Conservation (phyloP, 2,797 vertebrate genomes). For the Pangasius krempfi region DNA sequence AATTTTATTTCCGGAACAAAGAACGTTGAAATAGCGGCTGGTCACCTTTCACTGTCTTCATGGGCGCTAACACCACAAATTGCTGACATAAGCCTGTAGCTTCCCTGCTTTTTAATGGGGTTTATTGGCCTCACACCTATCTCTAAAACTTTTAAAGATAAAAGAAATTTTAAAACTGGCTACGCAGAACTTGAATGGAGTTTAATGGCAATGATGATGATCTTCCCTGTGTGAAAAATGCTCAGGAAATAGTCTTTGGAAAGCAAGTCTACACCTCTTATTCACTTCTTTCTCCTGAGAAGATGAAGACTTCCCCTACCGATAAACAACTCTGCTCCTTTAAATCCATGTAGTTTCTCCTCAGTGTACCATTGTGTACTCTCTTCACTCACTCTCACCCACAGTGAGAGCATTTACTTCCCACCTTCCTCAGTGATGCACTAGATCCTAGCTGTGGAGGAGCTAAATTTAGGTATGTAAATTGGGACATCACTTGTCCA, state of each 20-base stretch:
- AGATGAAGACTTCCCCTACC: neutral
- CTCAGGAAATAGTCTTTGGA: neutral
- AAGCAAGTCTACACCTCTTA: neutral
- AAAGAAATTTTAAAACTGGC: neutral
- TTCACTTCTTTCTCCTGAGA: neutral
- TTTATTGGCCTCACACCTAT: neutral
- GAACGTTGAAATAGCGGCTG: neutral
- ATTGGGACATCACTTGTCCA: slow-evolving; percentile 65
- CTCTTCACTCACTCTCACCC: neutral
- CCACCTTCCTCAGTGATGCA: slow-evolving; percentile 32
- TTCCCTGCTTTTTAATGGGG: neutral
- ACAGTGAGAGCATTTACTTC: slow-evolving; percentile 22
- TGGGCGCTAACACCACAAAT: neutral
- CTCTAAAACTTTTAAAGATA: too few species aligned
- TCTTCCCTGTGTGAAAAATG: neutral
- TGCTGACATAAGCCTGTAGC: neutral
- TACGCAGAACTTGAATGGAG: neutral
- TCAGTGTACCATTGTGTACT: neutral
- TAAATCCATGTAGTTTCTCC: slow-evolving; percentile 10
- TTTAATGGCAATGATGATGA: slow-evolving; percentile 2
- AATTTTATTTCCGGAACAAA: neutral
- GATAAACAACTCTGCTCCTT: slow-evolving; percentile 7
- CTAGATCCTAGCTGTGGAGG: slow-evolving; percentile 50
- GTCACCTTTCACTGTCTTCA: neutral
- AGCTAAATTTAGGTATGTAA: slow-evolving; percentile 70